A percentile compares a stretch with the other conserved stretches of the same genome.
These are phyloP conservation scores for Pseudomugil tenellus DNA, from an alignment of 2,797 vertebrate species.

Conservation along the genomic window DNA sequence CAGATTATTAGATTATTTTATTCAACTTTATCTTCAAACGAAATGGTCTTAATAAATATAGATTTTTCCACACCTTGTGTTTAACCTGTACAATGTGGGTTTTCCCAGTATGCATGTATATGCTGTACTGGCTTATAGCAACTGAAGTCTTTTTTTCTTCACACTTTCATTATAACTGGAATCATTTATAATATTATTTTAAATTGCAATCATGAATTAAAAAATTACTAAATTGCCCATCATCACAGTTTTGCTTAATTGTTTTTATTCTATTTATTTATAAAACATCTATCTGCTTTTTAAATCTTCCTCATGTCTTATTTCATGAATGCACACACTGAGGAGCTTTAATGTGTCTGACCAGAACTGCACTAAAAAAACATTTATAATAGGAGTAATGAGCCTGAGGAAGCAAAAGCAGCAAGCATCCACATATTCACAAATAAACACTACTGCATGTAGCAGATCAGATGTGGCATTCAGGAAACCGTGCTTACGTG, in stretches of 20 bases:
- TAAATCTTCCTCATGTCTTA: slow-evolving; percentile 13
- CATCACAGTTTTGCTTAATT: background rate
- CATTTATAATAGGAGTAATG: background rate
- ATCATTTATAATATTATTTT: too few relatives aligned
- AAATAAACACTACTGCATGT: slow-evolving; percentile 8
- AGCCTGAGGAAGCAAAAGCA: slow-evolving; percentile 2
- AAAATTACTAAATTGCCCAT: background rate
- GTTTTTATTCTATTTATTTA: background rate
- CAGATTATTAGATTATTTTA: background rate
- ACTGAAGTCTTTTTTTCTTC: too few relatives aligned
- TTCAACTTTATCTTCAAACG: too few relatives aligned
- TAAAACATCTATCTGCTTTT: slow-evolving; percentile 3
- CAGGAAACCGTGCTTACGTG: slow-evolving; percentile 39
- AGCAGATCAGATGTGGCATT: slow-evolving; percentile 42
- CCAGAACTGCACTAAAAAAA: slow-evolving; percentile 16
- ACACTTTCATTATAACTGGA: too few relatives aligned
- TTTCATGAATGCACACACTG: slow-evolving; percentile 5
- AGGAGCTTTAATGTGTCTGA: slow-evolving; percentile 18
- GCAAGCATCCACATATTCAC: slow-evolving; percentile 11
- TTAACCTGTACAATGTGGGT: too few relatives aligned
- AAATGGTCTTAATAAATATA: too few relatives aligned
- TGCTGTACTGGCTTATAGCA: too few relatives aligned
- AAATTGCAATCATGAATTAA: too few relatives aligned
- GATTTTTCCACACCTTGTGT: too few relatives aligned
- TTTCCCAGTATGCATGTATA: too few relatives aligned